phyloP scores from a whole-genome alignment of 1,140 invertebrate species.

The Cepaea nemoralis region DNA sequence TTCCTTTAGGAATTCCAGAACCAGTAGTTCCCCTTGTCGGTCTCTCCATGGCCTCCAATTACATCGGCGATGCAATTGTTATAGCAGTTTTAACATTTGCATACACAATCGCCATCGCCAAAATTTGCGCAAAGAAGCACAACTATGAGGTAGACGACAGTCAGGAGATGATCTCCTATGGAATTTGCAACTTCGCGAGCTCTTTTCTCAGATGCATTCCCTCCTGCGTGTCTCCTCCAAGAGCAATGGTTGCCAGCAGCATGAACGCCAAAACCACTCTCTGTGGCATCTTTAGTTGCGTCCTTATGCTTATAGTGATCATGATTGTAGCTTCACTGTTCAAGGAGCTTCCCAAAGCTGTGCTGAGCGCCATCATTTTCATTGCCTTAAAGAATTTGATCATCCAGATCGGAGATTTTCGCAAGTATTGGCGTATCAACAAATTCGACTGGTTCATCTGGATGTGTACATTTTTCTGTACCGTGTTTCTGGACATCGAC shows the following conservation, averaged over 20 bases:
- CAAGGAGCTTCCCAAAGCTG: constrained; percentile 69
- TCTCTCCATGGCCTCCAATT: constrained; percentile 51
- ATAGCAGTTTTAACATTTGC: constrained; percentile 71
- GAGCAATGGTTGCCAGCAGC: constrained; percentile 79
- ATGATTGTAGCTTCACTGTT: constrained; percentile 72
- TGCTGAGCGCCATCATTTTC: constrained; percentile 69
- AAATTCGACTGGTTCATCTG: constrained; percentile 69
- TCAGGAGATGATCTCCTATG: constrained; percentile 75
- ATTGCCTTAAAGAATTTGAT: constrained; percentile 66
- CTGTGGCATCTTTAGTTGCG: constrained; percentile 69
- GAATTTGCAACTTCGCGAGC: constrained; percentile 71
- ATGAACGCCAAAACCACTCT: constrained; percentile 65
- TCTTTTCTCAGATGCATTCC: constrained; percentile 75
- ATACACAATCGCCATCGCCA: constrained; percentile 72
- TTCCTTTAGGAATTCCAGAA: constrained; percentile 70
- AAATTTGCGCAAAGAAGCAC: constrained; percentile 73
- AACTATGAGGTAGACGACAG: constrained; percentile 73
- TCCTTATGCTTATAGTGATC: constrained; percentile 73
- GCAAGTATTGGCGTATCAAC: constrained; percentile 65
- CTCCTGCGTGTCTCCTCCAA: constrained; percentile 84
- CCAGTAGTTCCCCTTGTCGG: constrained; percentile 58
- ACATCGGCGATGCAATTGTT: constrained; percentile 68
- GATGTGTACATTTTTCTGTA: constrained; percentile 63
- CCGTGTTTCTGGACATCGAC: constrained; percentile 69
- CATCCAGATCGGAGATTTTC: constrained; percentile 62